Conservation (phyloP, 2,888 invertebrate species). For the Ectemnius lituratus region DNA sequence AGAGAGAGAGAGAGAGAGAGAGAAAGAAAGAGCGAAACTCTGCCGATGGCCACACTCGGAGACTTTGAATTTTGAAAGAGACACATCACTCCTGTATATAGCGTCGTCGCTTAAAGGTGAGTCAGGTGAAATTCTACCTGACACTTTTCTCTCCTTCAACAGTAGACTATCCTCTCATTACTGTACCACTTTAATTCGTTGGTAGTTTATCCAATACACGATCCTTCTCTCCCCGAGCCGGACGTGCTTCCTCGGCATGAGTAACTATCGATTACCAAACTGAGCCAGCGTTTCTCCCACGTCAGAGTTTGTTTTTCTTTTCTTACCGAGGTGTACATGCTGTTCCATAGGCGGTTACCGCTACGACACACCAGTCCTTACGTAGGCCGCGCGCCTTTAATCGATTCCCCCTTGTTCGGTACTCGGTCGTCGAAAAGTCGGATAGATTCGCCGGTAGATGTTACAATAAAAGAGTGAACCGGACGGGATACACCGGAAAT, state of each 20-base stretch:
- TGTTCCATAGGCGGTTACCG: neutral
- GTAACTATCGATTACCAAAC: slow-evolving; percentile 48
- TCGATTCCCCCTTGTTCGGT: neutral
- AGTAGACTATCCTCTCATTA: neutral
- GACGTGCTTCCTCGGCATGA: slow-evolving; percentile 4
- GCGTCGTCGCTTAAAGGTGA: slow-evolving; percentile 27
- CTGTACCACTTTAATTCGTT: neutral
- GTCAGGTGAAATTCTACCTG: slow-evolving; percentile 28
- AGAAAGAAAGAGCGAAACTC: slow-evolving; percentile 56
- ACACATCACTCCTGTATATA: slow-evolving; percentile 1
- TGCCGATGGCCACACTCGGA: slow-evolving; percentile 39
- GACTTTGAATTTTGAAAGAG: slow-evolving; percentile 49
- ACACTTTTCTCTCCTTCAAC: neutral
- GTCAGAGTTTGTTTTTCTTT: slow-evolving; percentile 40
- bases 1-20: slow-evolving; percentile 27
- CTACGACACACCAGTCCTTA: slow-evolving; percentile 1
- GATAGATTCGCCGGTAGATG: neutral
- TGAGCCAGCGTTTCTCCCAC: slow-evolving; percentile 38
- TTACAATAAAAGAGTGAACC: neutral
- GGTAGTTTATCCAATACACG: neutral
- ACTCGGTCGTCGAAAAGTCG: too few species aligned
- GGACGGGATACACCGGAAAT: neutral
- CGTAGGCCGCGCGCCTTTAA: neutral
- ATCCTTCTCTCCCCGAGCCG: slow-evolving; percentile 15
- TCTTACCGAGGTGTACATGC: slow-evolving; percentile 1